Base-by-base conservation (phyloP, 2,888 invertebrate genomes). In the Stramonita haemastoma region DNA sequence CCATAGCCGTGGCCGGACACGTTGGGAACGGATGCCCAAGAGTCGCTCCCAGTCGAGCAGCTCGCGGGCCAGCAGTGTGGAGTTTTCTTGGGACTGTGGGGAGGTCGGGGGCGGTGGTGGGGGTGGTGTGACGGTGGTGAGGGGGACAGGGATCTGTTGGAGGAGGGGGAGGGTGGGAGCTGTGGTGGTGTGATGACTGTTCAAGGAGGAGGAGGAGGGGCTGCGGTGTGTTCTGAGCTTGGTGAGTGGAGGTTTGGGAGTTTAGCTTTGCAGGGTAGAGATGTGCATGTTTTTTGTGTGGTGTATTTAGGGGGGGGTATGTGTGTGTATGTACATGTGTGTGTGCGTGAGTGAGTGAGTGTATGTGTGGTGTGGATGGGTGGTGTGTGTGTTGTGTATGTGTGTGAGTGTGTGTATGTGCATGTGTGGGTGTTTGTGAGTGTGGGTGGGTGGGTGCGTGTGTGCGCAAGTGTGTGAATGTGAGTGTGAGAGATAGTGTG, bases 21-120 rank as follows among this genome's bases (percentile, higher is more conserved):
- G 89, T 56, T 90, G 92, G 87, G 91, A 92, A 60, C 87, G 91
- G 81, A 90, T 92, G 11, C 91, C 91, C 6, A 92, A 91, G 32
- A 89, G 90, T 19, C 90, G 91, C 29, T 91, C 90, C 22, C 89
- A 90, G 83, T 91, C 91, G 1, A 87, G 89, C 57, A 91, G 91
- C 85, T 92, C 92, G 0, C 90, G 91, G 19, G 91, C 91, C n/a
- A 91, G 92, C 79, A 92, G 93, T 79, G 92, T 92, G 77, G 94
- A 94, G 87, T 91, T 94, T 22, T 93, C 93, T 0, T 94, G 94
- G 94, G 94, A 94, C 81, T 87, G 93, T 79, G 93, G 93, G 60
- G 93, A 92, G 60, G 84, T 92, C 32, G 91, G 89, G 22, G 89
- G 87, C 29, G 70, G 56, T 26, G 15, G 60, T 60, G 60, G n/a